Evolutionary conservation across 2,113 vertebrate species (phyloP), one percentile per base, ranked within the genome.

Genomic region (Pomatorhinus ruficollis): DNA sequence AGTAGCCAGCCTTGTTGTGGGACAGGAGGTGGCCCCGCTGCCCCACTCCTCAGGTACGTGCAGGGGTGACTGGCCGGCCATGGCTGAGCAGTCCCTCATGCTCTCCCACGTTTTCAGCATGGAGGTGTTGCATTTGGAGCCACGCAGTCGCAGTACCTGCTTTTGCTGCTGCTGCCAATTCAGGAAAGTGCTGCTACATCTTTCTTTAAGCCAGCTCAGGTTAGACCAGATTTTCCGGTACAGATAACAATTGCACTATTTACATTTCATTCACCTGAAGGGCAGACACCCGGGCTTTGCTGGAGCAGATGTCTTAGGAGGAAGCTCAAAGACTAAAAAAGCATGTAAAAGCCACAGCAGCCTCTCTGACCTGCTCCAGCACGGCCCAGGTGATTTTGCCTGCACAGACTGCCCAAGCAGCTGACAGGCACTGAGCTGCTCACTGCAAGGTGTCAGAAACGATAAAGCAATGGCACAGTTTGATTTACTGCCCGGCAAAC

Each of bases 81-180:
- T 2, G 45, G 68, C 53, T 0, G 5, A 90, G 65, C 69, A 60
- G 33, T 23, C 52, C 56, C 16, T 7, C 37, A 10, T 2, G 3
- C 22, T 15, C 71, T 61, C 70, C 45, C 81, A 65, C 3, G 1
- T 22, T 60, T n/a, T 20, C 68, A 81, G 69, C 70, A 45, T 0
- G 2, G 39, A 83, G 63, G 19, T 16, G 63, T 3, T 80, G 75
- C 52, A 5, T 11, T 61, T 47, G 5, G 2, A 93, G 83, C 53
- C 74, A 28, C 1, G 1, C 5, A 12, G 69, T 10, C 1, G 0
- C 66, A 49, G n/a, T 6, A 5, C 0, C 7, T 0, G 8, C 79
- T 71, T 40, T 17, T 1, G 4, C 91, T 74, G 35, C 70, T 21
- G 42, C 54, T 83, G 87, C 84, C 89, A 93, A 52, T 63, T 83